Evolutionary conservation across 2,113 vertebrate species (phyloP), one percentile per base, ranked within the genome.

Genomic region (Azemiops feae): DNA sequence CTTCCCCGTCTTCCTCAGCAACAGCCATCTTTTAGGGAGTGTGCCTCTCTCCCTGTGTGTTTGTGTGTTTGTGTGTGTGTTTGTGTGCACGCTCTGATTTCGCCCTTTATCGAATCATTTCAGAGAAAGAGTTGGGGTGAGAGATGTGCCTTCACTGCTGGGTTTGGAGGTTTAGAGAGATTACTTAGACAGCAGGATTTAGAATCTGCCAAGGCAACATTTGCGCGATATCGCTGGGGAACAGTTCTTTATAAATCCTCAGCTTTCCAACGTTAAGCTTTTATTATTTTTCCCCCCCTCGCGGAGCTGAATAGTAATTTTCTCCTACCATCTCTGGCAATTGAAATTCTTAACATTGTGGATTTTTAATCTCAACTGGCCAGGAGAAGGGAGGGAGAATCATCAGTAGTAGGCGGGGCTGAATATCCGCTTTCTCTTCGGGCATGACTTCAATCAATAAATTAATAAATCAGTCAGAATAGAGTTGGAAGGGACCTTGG

Each of bases 181-280:
- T 96, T 96, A 96, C 95, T 95, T 95, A 57, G 95, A 90, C 93
- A 94, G 88, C 91, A 92, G 91, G 92, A 96, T 96, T 96, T 97
- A 95, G 27, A 94, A 90, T 95, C 94, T 95, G 95, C 87, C 93
- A 86, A 57, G 91, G 92, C 92, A 87, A 50, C 74, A 92, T 96
- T 96, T 97, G 95, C 95, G 87, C 94, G 90, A 87, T 94, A 93
- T 92, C 93, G 54, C 91, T 23, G 93, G 92, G 92, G 93, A 95
- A 69, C 50, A 50, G 92, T 89, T 94, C 93, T 95, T 96, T 97
- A 95, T 96, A 95, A 97, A 95, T 91, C 91, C 55, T 95, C 64
- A 34, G 95, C 94, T 93, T 96, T 81, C 91, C 22, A 4, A 89
- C 90, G 47, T 58, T 89, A 6, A 11, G 87, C 64, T 95, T 96